A percentile compares a stretch with the other conserved stretches of the same genome.
Evolutionary conservation across 2,888 invertebrate genomes (phyloP).

Genomic region (Tenthredo distinguenda): DNA sequence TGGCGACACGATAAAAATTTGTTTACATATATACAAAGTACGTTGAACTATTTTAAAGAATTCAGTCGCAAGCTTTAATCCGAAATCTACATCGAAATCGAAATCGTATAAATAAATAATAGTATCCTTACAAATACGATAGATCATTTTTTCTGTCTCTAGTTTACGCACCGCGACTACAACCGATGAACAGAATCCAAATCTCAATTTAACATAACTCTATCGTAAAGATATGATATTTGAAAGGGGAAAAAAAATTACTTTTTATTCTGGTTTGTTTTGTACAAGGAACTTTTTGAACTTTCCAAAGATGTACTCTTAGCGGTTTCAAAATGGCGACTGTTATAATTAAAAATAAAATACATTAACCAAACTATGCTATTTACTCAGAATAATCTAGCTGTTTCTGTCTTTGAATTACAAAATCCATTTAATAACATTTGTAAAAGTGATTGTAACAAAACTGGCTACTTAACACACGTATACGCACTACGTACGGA

Average conservation of each 20-base stretch:
- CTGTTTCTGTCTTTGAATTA: not conserved
- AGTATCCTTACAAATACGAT: not conserved
- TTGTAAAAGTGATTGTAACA: conserved; percentile 13
- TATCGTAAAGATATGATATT: not conserved
- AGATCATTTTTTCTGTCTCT: not conserved
- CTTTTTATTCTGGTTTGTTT: not conserved
- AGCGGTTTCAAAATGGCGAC: conserved; percentile 47
- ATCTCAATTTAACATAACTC: not conserved
- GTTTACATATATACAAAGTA: conserved; percentile 44
- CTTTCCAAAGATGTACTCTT: conserved; percentile 28
- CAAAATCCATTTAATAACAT: not conserved
- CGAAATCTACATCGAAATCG: not conserved
- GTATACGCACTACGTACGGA: not conserved
- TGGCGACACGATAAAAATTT: conserved; percentile 38
- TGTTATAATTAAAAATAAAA: conserved; percentile 40
- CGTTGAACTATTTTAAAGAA: conserved; percentile 32
- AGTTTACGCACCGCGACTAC: not conserved
- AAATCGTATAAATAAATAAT: not conserved
- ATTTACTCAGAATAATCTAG: not conserved
- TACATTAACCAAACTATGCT: conserved; percentile 23
- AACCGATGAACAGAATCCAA: not conserved
- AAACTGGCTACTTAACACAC: conserved; percentile 3
- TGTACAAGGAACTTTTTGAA: not conserved
- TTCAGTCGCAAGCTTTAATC: not conserved
- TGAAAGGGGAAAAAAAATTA: not conserved